Evolutionary conservation across 2,113 vertebrate species (phyloP).

Genomic region (Prinia subflava): DNA sequence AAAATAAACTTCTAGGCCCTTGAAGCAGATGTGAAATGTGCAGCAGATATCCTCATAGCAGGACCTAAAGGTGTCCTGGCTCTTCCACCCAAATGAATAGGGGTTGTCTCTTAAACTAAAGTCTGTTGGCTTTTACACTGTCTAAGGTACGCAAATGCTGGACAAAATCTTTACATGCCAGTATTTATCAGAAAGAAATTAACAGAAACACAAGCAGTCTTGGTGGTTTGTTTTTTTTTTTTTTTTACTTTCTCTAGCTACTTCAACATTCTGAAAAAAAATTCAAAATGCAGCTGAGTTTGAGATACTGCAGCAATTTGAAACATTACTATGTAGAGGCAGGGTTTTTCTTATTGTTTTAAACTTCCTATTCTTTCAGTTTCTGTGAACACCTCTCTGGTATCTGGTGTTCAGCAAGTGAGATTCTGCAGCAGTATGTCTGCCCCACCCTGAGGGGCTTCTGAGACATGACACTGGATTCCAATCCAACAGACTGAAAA

Average conservation of each 20-base stretch:
- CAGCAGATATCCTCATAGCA: neutral
- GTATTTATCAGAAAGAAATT: neutral
- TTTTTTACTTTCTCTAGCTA: neutral
- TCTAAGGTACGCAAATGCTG: neutral
- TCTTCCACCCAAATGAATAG: neutral
- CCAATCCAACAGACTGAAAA: neutral
- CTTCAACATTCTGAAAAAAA: neutral
- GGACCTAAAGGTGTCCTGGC: neutral
- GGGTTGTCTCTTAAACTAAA: neutral
- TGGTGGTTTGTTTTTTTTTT: neutral
- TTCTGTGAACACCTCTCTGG: neutral
- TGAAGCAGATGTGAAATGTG: neutral
- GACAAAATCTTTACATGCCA: neutral
- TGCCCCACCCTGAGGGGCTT: constrained; percentile 21
- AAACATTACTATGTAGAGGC: neutral
- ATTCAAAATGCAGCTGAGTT: neutral
- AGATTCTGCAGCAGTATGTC: neutral
- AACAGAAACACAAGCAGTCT: neutral
- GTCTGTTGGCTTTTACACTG: neutral
- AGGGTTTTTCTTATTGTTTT: neutral
- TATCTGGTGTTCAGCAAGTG: neutral
- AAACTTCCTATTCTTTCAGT: neutral
- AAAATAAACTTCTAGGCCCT: neutral
- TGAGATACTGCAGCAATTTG: neutral
- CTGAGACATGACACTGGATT: neutral